Conservation (phyloP, 2,888 invertebrate genomes). For the Troides oblongomaculatus region DNA sequence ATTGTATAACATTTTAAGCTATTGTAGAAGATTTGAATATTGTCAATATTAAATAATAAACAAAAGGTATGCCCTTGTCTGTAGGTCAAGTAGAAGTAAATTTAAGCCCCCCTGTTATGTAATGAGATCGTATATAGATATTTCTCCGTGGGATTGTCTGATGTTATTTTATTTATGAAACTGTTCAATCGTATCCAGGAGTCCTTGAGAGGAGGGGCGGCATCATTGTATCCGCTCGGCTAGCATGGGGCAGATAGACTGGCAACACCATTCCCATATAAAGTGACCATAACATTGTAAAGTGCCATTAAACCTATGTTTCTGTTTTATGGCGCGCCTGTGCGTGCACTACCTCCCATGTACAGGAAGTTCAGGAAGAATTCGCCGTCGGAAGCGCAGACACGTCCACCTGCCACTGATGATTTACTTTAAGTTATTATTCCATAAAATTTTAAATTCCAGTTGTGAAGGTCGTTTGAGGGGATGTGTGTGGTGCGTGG, state of each 20-base stretch:
- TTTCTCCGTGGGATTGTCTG: conserved; percentile 1
- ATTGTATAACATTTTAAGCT: conserved; percentile 17
- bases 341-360: too few species aligned
- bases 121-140: conserved; percentile 15
- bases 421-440: conserved; percentile 2
- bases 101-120: conserved; percentile 4
- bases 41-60: background rate
- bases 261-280: conserved; percentile 20
- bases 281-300: conserved; percentile 12
- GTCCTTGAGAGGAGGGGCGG: too few species aligned
- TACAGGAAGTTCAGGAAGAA: too few species aligned
- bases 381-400: too few species aligned
- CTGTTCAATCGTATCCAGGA: too few species aligned
- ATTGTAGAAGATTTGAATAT: conserved; percentile 12
- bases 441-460: conserved; percentile 17
- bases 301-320: background rate
- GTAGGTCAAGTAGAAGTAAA: conserved; percentile 6
- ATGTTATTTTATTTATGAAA: conserved; percentile 2
- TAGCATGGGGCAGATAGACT: background rate
- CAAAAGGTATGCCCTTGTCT: background rate
- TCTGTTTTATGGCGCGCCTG: too few species aligned
- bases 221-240: too few species aligned
- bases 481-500: conserved; percentile 10
- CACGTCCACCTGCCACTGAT: background rate
- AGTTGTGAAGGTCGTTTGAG: conserved; percentile 25